These are phyloP conservation scores for Hypothenemus hampei DNA, from an alignment of 1,140 invertebrate species.

Conservation along the genomic window DNA sequence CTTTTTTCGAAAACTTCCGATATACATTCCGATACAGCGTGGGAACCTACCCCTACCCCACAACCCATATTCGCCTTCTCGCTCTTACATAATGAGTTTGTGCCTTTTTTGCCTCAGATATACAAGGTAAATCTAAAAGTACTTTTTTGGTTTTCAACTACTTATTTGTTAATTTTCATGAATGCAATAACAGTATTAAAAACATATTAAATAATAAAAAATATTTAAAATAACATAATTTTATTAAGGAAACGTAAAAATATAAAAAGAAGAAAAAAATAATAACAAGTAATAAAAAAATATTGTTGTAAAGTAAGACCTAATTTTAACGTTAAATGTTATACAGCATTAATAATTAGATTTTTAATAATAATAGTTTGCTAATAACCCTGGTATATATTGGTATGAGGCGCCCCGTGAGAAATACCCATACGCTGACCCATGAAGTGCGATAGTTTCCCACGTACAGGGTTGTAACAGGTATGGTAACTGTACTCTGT, in stretches of 20 bases:
- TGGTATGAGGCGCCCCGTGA: slow-evolving; percentile 17
- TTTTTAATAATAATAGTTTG: too few relatives aligned
- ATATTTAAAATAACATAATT: too few relatives aligned
- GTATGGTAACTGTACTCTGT: slow-evolving; percentile 24
- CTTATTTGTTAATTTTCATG: too few relatives aligned
- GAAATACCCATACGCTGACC: slow-evolving; percentile 22
- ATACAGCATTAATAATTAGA: too few relatives aligned
- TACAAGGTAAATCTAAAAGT: slow-evolving; percentile 7
- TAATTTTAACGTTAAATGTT: too few relatives aligned
- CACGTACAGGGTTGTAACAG: slow-evolving; percentile 29
- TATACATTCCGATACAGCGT: slow-evolving; percentile 40
- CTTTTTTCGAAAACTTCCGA: slow-evolving; percentile 31
- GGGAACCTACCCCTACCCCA: slow-evolving; percentile 37
- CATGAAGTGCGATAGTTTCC: slow-evolving; percentile 14
- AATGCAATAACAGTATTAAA: too few relatives aligned
- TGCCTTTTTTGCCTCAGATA: slow-evolving; percentile 15
- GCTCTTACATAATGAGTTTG: slow-evolving; percentile 14
- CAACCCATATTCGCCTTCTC: slow-evolving; percentile 7
- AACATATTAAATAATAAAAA: too few relatives aligned
- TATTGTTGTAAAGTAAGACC: too few relatives aligned
- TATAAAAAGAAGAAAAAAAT: too few relatives aligned
- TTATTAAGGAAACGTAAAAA: too few relatives aligned
- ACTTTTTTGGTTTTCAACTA: not conserved
- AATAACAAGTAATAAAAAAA: too few relatives aligned
- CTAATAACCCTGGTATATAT: slow-evolving; percentile 9